phyloP scores from a whole-genome alignment of 2,888 invertebrate species.

The Bombylius discolor region DNA sequence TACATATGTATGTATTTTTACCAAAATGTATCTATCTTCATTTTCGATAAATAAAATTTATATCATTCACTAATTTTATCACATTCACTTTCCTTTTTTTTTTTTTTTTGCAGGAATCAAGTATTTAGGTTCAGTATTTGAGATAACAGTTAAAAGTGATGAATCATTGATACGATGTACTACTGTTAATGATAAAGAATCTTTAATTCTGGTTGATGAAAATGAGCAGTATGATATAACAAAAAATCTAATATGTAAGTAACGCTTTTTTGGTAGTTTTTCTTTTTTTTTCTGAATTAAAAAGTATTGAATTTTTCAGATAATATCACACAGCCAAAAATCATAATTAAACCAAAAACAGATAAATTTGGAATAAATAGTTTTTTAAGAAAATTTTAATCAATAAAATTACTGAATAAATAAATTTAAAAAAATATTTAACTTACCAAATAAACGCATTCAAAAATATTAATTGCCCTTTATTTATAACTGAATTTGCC shows the following conservation, averaged over 20 bases:
- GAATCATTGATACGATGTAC: conserved; percentile 5
- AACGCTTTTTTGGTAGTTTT: background rate
- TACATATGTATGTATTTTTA: no score
- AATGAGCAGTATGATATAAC: conserved; percentile 1
- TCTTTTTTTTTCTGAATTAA: background rate
- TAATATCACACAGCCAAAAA: conserved; percentile 2
- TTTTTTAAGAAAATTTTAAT: no score
- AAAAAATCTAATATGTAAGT: conserved; percentile 9
- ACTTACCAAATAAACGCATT: no score
- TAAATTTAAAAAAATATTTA: no score
- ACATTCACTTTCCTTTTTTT: background rate
- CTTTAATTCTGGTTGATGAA: conserved; percentile 6
- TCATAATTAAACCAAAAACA: conserved; percentile 4
- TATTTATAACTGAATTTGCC: no score
- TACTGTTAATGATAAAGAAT: background rate
- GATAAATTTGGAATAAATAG: background rate
- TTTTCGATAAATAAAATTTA: no score
- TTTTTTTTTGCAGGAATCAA: conserved; percentile 18
- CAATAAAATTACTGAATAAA: no score
- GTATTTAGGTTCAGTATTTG: conserved; percentile 21
- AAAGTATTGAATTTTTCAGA: conserved; percentile 1
- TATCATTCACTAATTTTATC: no score
- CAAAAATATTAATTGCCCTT: no score
- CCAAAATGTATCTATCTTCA: no score
- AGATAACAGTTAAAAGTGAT: conserved; percentile 9